Evolutionary conservation across 2,797 vertebrate genomes (phyloP), one percentile per base, ranked within the genome.

Genomic region (Sebastes miniatus): DNA sequence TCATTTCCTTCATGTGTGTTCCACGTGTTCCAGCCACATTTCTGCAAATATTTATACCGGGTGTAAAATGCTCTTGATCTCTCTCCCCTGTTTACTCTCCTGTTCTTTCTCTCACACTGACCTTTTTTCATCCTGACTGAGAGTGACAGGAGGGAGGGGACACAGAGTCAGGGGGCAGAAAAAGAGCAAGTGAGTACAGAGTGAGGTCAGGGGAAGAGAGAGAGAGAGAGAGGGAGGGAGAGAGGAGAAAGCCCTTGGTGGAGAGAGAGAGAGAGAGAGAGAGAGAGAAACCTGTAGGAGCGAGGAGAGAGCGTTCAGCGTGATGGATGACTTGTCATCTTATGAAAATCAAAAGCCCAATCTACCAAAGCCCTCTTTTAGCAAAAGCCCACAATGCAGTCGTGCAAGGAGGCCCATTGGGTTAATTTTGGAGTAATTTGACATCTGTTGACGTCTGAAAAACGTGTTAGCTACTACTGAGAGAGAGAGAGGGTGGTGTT

Each of bases 51-150:
- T 96, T 96, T 96, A 96, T 91, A 88, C 93, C 91, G 92, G 91
- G 95, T 95, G 95, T 95, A 95, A 96, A 96, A 95, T 74, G 87
- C 93, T 95, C 95, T 96, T 96, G 95, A 96, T 96, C 95, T 96
- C 92, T 84, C 90, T 92, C 92, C 93, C 88, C 91, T 96, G 94
- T 96, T 96, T 95, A 96, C 93, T 95, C 94, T 94, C 91, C 93
- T 95, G 95, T 93, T 95, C 92, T 91, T 93, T 92, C 87, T 92
- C 92, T 93, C 85, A 86, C 91, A 88, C 88, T 93, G 95, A 95
- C 93, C 92, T 94, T 93, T 93, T 92, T 93, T 94, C 85, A 89
- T 93, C 81, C 86, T 93, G 92, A 91, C 88, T 75, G 83, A 91
- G 93, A 92, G 89, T 93, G 94, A 94, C 93, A 93, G 87, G 83